A percentile compares a stretch with the other conserved stretches of the same genome.
Conservation (phyloP, 2,888 invertebrate genomes). For the Dinocampus coccinellae region DNA sequence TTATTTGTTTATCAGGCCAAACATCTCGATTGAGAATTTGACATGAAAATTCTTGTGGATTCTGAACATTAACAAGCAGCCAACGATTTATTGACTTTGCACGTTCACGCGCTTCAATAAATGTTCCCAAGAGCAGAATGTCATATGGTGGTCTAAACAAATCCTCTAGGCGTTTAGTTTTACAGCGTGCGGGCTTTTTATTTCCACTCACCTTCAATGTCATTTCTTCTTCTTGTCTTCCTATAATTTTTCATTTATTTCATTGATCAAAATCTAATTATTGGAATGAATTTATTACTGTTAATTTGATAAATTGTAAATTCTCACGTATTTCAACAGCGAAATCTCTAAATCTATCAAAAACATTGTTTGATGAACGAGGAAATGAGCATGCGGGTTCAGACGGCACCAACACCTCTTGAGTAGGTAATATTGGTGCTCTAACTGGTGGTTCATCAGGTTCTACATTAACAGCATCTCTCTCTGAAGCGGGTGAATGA, state of each 20-base stretch:
- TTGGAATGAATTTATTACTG: not conserved
- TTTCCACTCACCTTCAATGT: conserved; percentile 59
- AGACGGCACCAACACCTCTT: conserved; percentile 63
- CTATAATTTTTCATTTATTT: conserved; percentile 44
- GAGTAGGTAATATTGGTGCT: conserved; percentile 64
- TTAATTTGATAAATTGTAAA: not conserved
- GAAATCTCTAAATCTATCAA: conserved; percentile 66
- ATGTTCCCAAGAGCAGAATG: conserved; percentile 75
- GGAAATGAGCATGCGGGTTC: conserved; percentile 61
- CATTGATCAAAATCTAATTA: not conserved
- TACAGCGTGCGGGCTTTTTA: conserved; percentile 59
- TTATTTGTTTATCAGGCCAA: conserved; percentile 76
- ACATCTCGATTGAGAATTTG: conserved; percentile 80
- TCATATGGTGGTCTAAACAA: conserved; percentile 79
- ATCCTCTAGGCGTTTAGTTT: conserved; percentile 75
- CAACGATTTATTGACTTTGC: conserved; percentile 74
- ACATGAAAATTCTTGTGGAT: conserved; percentile 77
- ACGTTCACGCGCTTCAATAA: conserved; percentile 73
- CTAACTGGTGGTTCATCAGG: conserved; percentile 57
- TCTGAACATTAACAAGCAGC: conserved; percentile 80
- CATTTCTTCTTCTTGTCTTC: conserved; percentile 67
- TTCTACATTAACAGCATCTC: conserved; percentile 45
- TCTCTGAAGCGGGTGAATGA: conserved; percentile 44
- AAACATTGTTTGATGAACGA: conserved; percentile 60
- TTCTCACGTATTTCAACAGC: conserved; percentile 65